Percentiles rank a stretch among this genome's conserved stretches.
These are phyloP conservation scores for Ceratosolen fusciceps DNA, from an alignment of 1,140 invertebrate species.

Conservation along the genomic window DNA sequence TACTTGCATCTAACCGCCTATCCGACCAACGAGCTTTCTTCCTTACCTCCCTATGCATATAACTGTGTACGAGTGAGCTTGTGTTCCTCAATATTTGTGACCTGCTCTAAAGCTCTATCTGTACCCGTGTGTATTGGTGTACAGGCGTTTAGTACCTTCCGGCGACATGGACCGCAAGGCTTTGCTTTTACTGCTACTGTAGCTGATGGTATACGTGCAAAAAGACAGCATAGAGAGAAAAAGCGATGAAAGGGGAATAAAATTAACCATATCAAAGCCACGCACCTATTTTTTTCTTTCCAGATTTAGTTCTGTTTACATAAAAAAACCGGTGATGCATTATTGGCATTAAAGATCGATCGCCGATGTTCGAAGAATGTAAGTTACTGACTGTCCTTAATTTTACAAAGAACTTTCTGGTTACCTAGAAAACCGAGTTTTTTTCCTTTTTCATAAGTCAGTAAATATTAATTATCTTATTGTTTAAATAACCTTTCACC, in stretches of 20 bases:
- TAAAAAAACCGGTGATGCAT: not conserved
- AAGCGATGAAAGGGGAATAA: not conserved
- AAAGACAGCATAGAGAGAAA: slow-evolving; percentile 16
- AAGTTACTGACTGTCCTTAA: not conserved
- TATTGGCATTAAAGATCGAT: not conserved
- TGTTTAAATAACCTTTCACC: too few relatives aligned
- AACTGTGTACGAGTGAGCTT: too few relatives aligned
- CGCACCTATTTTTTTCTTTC: not conserved
- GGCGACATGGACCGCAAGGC: slow-evolving; percentile 1
- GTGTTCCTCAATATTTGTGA: too few relatives aligned
- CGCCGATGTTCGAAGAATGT: not conserved
- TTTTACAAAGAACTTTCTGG: not conserved
- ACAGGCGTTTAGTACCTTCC: slow-evolving; percentile 31
- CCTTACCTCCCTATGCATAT: too few relatives aligned
- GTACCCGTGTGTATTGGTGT: not conserved
- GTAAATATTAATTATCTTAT: not conserved
- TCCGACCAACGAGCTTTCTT: too few relatives aligned
- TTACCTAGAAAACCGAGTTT: not conserved
- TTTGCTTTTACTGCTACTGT: not conserved
- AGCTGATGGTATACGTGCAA: not conserved
- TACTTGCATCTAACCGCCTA: too few relatives aligned
- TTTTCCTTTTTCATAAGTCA: not conserved
- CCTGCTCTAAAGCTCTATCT: not conserved
- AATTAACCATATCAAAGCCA: not conserved
- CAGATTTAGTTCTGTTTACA: not conserved